phyloP scores from a whole-genome alignment of 2,797 vertebrate genomes.

The Alfaro cultratus region DNA sequence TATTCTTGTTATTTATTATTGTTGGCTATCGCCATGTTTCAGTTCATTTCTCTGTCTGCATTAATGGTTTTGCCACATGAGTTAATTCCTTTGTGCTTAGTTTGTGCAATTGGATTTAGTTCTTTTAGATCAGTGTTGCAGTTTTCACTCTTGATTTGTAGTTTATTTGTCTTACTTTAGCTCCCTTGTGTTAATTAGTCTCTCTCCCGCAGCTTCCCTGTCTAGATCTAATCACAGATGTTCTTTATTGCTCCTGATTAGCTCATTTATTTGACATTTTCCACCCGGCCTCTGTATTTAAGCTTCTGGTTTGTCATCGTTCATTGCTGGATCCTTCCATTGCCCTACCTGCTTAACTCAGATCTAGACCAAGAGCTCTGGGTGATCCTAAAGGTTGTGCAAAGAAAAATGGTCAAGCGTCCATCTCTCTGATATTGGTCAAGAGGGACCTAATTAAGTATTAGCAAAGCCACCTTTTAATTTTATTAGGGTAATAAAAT shows the following conservation, averaged over 20 bases:
- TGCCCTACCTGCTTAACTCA: background rate
- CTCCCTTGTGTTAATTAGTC: background rate
- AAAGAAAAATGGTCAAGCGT: background rate
- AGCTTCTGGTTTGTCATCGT: background rate
- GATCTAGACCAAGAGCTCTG: background rate
- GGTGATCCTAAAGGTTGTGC: background rate
- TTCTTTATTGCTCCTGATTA: background rate
- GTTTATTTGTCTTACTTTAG: background rate
- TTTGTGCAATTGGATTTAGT: background rate
- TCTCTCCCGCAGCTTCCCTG: background rate
- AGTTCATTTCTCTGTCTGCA: background rate
- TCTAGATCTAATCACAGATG: background rate
- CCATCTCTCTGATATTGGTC: background rate
- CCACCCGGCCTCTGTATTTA: background rate
- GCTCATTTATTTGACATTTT: background rate
- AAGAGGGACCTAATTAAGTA: background rate
- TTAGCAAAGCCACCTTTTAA: background rate
- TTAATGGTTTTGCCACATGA: background rate
- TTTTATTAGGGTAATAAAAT: background rate
- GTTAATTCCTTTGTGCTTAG: background rate
- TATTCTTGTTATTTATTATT: background rate
- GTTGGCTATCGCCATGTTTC: background rate
- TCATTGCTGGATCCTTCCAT: background rate
- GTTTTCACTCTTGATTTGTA: background rate
- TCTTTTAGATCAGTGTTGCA: background rate